phyloP scores from a whole-genome alignment of 2,797 vertebrate genomes.

The Falco cherrug region DNA sequence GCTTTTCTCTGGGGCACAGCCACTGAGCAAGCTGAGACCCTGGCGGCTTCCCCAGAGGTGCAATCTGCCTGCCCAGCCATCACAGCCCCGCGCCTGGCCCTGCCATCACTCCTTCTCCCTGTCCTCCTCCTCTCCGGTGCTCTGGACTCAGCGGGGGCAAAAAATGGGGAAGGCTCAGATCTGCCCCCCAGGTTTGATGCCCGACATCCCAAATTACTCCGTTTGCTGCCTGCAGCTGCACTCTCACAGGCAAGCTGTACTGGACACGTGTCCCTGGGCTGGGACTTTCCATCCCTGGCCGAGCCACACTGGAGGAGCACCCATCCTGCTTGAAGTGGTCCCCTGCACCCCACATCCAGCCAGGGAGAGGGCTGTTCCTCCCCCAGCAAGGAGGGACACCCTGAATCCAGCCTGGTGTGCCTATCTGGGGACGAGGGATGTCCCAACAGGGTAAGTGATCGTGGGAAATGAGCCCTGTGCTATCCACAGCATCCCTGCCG shows the following conservation, averaged over 20 bases:
- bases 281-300: not conserved
- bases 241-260: not conserved
- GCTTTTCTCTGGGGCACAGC: not conserved
- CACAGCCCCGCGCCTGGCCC: not conserved
- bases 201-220: too few relatives aligned
- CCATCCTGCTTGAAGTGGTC: too few relatives aligned
- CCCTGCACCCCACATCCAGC: not conserved
- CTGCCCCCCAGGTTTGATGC: not conserved
- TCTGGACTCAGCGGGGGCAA: not conserved
- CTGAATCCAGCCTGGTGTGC: not conserved
- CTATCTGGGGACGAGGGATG: not conserved
- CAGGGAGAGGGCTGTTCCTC: not conserved
- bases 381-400: not conserved
- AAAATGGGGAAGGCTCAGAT: not conserved
- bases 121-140: not conserved
- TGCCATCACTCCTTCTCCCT: not conserved
- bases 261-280: not conserved
- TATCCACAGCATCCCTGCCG: not conserved
- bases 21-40: not conserved
- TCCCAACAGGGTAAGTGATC: not conserved
- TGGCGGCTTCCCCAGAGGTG: too few relatives aligned
- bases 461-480: not conserved
- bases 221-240: not conserved
- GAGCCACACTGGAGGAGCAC: accelerated
- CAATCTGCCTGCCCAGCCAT: not conserved